Percentiles rank a stretch among this genome's conserved stretches.
phyloP scores from a whole-genome alignment of 2,888 invertebrate genomes.

The Cataglyphis livida region DNA sequence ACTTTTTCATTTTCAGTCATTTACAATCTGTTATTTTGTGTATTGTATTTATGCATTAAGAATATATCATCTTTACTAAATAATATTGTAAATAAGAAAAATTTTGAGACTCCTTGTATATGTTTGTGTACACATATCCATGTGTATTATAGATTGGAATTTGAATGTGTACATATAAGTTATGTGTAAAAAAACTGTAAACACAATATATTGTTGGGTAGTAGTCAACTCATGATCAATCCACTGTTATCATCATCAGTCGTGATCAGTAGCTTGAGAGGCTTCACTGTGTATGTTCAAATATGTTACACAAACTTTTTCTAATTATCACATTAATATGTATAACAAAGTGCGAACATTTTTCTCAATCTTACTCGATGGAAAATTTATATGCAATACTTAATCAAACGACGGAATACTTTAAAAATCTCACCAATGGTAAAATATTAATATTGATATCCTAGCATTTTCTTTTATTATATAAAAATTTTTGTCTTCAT shows the following conservation, averaged over 20 bases:
- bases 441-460: constrained; percentile 37
- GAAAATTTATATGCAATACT: constrained; percentile 60
- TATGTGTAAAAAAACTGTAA: constrained; percentile 66
- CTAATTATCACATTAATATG: constrained; percentile 55
- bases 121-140: not conserved
- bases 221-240: not conserved
- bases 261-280: constrained; percentile 8
- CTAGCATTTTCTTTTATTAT: not conserved
- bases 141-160: constrained; percentile 19
- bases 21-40: constrained; percentile 4
- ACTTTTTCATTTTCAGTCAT: not conserved
- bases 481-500: not conserved
- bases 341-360: constrained; percentile 16
- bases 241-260: constrained; percentile 2
- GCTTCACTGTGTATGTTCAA: not conserved
- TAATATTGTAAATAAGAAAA: not conserved
- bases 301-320: constrained; percentile 54
- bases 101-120: not conserved
- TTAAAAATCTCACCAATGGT: constrained; percentile 74
- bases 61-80: not conserved
- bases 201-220: constrained; percentile 46
- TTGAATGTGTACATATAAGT: not conserved
- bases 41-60: not conserved
- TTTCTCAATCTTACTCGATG: not conserved
- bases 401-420: constrained; percentile 65